Percentiles rank a stretch among this genome's conserved stretches.
Conservation (phyloP, 2,113 vertebrate genomes). For the Podarcis cretensis region DNA sequence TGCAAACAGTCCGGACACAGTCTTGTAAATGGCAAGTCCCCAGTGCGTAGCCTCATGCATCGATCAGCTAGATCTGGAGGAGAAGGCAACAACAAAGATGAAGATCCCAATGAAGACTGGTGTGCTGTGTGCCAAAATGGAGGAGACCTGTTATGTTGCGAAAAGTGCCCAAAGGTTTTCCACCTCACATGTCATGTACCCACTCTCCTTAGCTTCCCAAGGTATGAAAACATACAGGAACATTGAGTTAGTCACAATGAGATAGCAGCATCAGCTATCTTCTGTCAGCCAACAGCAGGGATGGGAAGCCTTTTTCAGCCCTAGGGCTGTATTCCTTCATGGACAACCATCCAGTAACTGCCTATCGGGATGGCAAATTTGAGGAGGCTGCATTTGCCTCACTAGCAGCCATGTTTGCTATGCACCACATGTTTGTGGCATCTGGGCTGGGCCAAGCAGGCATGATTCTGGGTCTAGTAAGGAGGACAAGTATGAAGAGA, state of each 20-base stretch:
- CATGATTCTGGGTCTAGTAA: no score
- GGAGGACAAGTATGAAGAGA: no score
- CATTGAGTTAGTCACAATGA: background rate
- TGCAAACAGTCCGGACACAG: conserved; percentile 74
- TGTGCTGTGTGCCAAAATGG: conserved; percentile 98
- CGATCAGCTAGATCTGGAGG: conserved; percentile 72
- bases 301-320: no score
- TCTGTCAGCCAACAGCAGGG: background rate
- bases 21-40: conserved; percentile 89
- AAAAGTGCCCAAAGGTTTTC: conserved; percentile 98
- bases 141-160: conserved; percentile 94
- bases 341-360: no score
- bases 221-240: conserved; percentile 69
- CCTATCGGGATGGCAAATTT: no score
- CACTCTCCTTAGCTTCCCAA: conserved; percentile 89
- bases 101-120: conserved; percentile 99
- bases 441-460: no score
- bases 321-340: no score
- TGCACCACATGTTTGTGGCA: no score
- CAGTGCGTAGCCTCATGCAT: conserved; percentile 77
- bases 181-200: conserved; percentile 98
- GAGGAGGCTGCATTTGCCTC: no score
- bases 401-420: no score
- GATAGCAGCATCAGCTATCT: background rate
- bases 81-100: conserved; percentile 85